Evolutionary conservation across 2,888 invertebrate species (phyloP), one percentile per base, ranked within the genome.

Genomic region (Esperia sulphurella): DNA sequence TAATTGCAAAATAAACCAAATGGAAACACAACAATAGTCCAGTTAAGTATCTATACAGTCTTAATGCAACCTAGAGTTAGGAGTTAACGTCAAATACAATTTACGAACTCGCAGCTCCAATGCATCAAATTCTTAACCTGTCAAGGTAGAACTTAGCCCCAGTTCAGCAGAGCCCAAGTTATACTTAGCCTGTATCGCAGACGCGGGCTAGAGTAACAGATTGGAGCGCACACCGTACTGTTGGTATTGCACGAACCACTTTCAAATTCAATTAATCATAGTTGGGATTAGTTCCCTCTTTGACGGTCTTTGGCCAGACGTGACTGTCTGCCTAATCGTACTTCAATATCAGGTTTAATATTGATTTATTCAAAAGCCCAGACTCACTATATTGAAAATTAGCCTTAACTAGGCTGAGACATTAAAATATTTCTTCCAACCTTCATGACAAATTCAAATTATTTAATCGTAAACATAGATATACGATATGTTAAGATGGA

Each of bases 191-290:
- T 68, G 64, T 71, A 66, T 69, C 66, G 55, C 57, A 65, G 69
- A 66, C 65, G 60, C 65, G 60, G 64, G 53, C 77, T 76, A 72
- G 66, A 76, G 83, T 81, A 83, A 83, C 83, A 78, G 83, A 83
- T 83, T 83, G 53, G 61, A 65, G 57, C 59, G 57, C 52, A 48
- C 48, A 10, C 43, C 56, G 39, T 8, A 14, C 39, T 14, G 63
- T 69, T 59, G 65, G 71, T 64, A 72, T 72, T 76, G 80, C 75
- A 67, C 77, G 74, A 75, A 65, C 75, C 71, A 79, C 75, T 81
- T 66, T 59, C 73, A 77, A 84, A 86, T 86, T 85, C 75, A 84
- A 86, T 85, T 86, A 85, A 84, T 86, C 83, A 84, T 83, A 83
- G 82, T 86, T 84, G 53, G 75, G 77, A 83, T 84, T 84, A 84